Evolutionary conservation across 1,140 invertebrate species (phyloP).

Genomic region (Bombus superbus): DNA sequence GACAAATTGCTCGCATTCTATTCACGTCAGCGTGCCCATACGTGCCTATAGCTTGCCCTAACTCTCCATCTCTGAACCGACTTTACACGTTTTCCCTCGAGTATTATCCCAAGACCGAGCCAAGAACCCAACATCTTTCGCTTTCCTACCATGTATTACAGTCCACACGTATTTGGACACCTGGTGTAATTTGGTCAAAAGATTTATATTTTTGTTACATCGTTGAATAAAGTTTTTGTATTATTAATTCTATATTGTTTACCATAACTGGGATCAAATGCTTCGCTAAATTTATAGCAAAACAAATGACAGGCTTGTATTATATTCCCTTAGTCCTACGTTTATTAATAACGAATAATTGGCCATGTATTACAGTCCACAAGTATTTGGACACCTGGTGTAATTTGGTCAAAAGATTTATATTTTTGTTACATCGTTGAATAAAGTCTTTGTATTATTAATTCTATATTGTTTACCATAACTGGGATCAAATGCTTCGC

Average conservation of each 20-base stretch:
- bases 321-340: too few relatives aligned
- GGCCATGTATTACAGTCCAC: neutral
- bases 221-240: too few relatives aligned
- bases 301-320: too few relatives aligned
- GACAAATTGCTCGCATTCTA: slow-evolving; percentile 24
- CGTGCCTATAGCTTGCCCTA: slow-evolving; percentile 8
- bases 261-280: too few relatives aligned
- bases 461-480: too few relatives aligned
- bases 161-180: neutral
- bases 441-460: too few relatives aligned
- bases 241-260: too few relatives aligned
- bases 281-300: too few relatives aligned
- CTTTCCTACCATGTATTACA: neutral
- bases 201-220: neutral
- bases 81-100: slow-evolving; percentile 12
- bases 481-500: too few relatives aligned
- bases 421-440: neutral
- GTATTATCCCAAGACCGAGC: neutral
- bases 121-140: neutral
- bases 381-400: neutral
- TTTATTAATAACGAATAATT: too few relatives aligned
- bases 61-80: neutral
- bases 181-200: neutral
- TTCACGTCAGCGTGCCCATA: neutral
- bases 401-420: neutral